Evolutionary conservation across 2,888 invertebrate species (phyloP).

Genomic region (Ceraclea dissimilis): DNA sequence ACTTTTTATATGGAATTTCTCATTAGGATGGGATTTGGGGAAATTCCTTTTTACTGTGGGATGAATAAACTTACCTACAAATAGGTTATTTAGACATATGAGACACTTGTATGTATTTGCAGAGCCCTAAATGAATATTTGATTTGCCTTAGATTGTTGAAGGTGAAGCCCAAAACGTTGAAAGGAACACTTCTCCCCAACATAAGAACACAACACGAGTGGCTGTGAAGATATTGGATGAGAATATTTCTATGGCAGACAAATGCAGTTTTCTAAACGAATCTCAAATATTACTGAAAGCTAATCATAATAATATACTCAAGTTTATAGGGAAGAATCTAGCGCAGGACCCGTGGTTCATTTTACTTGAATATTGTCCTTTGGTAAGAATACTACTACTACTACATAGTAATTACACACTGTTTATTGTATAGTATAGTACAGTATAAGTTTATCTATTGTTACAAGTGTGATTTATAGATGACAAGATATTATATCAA

Average conservation of each 20-base stretch:
- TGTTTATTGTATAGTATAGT: no score
- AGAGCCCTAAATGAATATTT: no score
- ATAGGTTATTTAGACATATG: no score
- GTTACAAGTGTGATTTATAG: no score
- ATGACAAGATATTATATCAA: no score
- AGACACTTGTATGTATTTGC: no score
- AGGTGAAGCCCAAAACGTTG: conserved; percentile 57
- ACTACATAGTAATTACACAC: no score
- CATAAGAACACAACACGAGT: conserved; percentile 34
- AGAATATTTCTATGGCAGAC: conserved; percentile 67
- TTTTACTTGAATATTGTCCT: conserved; percentile 69
- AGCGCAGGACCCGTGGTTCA: conserved; percentile 69
- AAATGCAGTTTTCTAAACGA: conserved; percentile 74
- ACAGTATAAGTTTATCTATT: no score
- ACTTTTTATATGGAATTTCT: neutral
- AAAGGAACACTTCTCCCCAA: neutral
- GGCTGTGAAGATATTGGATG: conserved; percentile 75
- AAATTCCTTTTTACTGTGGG: no score
- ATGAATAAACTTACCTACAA: no score
- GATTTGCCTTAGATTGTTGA: conserved; percentile 62
- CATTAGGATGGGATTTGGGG: no score
- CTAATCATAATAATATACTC: conserved; percentile 65
- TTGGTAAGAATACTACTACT: conserved; percentile 50
- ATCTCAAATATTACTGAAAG: conserved; percentile 61
- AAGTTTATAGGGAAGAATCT: conserved; percentile 66